Conservation (phyloP, 2,888 invertebrate species). For the Ischnura elegans region DNA sequence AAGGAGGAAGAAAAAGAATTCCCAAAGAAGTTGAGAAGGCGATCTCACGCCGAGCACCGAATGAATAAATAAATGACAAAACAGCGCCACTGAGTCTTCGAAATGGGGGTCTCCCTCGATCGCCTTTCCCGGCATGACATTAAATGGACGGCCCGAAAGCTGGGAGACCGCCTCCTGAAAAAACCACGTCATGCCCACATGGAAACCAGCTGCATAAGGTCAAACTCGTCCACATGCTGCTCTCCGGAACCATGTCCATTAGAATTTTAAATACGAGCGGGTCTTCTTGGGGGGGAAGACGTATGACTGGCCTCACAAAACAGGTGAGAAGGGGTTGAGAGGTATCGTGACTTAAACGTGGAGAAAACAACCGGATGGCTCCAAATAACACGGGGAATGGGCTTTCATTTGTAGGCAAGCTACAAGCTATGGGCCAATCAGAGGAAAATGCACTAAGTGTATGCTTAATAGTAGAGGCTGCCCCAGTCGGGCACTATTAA, state of each 20-base stretch:
- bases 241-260: slow-evolving; percentile 20
- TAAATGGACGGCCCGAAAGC: slow-evolving; percentile 32
- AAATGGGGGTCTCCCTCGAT: background rate
- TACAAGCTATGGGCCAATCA: background rate
- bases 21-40: background rate
- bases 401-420: background rate
- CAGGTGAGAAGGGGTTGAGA: slow-evolving; percentile 42
- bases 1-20: background rate
- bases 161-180: slow-evolving; percentile 17
- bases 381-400: background rate
- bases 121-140: background rate
- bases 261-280: slow-evolving; percentile 52
- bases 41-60: background rate
- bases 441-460: no score
- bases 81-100: background rate
- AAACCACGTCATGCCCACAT: slow-evolving; percentile 51
- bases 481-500: no score
- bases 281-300: slow-evolving; percentile 19
- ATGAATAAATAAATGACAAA: background rate
- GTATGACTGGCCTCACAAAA: slow-evolving; percentile 59
- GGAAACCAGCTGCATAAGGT: slow-evolving; percentile 62
- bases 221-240: slow-evolving; percentile 52
- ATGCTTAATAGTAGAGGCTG: no score
- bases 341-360: slow-evolving; percentile 37
- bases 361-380: slow-evolving; percentile 18